phyloP scores from a whole-genome alignment of 2,113 vertebrate genomes.

The Saiga tatarica region DNA sequence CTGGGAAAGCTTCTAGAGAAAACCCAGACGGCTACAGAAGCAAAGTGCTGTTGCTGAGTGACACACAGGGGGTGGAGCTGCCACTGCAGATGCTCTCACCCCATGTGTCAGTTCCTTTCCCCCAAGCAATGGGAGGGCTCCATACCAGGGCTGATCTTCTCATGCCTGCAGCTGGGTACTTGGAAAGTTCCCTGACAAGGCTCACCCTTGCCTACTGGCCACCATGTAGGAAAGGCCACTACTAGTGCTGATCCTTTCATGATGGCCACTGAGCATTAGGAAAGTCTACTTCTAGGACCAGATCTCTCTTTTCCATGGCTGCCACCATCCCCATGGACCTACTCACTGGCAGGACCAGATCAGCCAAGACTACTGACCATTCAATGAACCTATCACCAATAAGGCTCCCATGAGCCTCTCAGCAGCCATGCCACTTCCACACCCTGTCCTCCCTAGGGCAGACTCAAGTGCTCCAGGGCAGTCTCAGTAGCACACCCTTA shows the following conservation, averaged over 20 bases:
- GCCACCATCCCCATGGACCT: background rate
- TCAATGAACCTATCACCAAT: background rate
- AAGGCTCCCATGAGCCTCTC: background rate
- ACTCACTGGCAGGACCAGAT: background rate
- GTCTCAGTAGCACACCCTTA: background rate
- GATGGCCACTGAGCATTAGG: background rate
- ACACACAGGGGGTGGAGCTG: fast-evolving
- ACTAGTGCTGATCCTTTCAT: background rate
- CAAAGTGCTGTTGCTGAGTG: background rate
- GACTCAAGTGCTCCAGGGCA: background rate
- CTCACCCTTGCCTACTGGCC: background rate
- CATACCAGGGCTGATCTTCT: background rate
- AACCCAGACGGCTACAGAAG: background rate
- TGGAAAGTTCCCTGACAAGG: background rate
- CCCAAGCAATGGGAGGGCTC: background rate
- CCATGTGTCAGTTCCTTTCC: background rate
- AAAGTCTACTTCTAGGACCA: background rate
- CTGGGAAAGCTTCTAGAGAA: background rate
- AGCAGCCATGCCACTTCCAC: background rate
- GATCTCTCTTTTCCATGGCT: background rate
- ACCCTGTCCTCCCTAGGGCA: background rate
- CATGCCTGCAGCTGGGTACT: background rate
- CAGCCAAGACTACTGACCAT: background rate
- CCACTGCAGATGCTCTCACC: background rate
- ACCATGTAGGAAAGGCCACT: background rate